Base-by-base conservation (phyloP, 2,888 invertebrate species). In the Papilio demoleus region DNA sequence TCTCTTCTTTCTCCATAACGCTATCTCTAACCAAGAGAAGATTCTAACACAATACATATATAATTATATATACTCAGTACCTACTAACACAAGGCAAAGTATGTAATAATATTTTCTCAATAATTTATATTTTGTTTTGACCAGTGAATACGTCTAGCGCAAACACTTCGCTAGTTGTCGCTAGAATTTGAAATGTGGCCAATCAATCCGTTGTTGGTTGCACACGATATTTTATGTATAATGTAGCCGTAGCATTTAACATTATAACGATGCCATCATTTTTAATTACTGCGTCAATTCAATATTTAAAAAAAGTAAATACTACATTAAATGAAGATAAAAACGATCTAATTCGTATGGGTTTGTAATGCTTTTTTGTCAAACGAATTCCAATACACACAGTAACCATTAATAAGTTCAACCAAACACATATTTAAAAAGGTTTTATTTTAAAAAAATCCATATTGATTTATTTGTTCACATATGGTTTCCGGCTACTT, bases 401-500 rank as follows among this genome's bases (percentile, higher is more conserved):
- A 88, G 88, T 88, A 85, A 89, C 91, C 87, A 91, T 92, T 91
- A 90, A 90, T 92, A 90, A 89, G 91, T 88, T 88, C 82, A 82
- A 79, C 74, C 74, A 76, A 84, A 85, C 24, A 27, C 2, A 50
- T 53, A 27, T 53, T 53, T 27, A 88, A 87, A 85, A 78, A 70
- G 53, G 68, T 73, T 71, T 75, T 65, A 67, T 24, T 27, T 70
- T 83, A 87, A 88, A 88, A 88, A 84, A 75, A 80, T 79, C 88
- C 90, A 86, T 85, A 88, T 85, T 87, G 87, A 88, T 89, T 92
- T 92, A 90, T 92, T 92, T 92, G 90, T 90, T 84, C 87, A 78
- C 91, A 90, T 83, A 90, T 88, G 90, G 89, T 90, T 92, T 92
- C 92, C 92, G 92, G 92, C 89, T 87, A 90, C 83, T 88, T 87